A percentile compares a stretch with the other conserved stretches of the same genome.
These are phyloP conservation scores for Albula goreensis DNA, from an alignment of 2,113 vertebrate genomes.

Conservation along the genomic window DNA sequence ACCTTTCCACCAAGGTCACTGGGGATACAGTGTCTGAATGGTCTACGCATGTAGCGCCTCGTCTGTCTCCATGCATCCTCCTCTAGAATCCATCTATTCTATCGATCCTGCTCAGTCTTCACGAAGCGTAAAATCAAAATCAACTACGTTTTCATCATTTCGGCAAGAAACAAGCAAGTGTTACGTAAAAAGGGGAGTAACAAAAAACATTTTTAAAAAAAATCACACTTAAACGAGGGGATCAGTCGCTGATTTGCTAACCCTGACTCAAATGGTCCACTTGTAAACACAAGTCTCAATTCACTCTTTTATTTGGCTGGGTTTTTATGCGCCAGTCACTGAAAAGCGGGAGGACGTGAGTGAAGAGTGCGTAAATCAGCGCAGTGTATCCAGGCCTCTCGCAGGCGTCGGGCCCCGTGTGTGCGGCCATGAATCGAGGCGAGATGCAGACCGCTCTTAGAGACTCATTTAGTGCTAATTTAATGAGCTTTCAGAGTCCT, in stretches of 20 bases:
- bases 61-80: neutral
- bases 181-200: neutral
- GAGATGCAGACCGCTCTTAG: constrained; percentile 18
- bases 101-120: neutral
- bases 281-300: neutral
- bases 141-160: no score
- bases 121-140: no score
- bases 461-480: constrained; percentile 35
- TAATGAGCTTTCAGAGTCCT: constrained; percentile 35
- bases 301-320: neutral
- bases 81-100: neutral
- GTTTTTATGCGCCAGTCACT: neutral
- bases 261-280: neutral
- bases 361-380: neutral
- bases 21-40: neutral
- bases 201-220: neutral
- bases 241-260: neutral
- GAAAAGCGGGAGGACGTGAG: neutral
- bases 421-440: constrained; percentile 5
- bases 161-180: no score
- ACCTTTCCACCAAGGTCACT: neutral
- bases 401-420: neutral
- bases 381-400: neutral
- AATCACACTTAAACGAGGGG: neutral
- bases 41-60: neutral